Conservation (phyloP, 2,888 invertebrate species). For the Coelopa pilipes region DNA sequence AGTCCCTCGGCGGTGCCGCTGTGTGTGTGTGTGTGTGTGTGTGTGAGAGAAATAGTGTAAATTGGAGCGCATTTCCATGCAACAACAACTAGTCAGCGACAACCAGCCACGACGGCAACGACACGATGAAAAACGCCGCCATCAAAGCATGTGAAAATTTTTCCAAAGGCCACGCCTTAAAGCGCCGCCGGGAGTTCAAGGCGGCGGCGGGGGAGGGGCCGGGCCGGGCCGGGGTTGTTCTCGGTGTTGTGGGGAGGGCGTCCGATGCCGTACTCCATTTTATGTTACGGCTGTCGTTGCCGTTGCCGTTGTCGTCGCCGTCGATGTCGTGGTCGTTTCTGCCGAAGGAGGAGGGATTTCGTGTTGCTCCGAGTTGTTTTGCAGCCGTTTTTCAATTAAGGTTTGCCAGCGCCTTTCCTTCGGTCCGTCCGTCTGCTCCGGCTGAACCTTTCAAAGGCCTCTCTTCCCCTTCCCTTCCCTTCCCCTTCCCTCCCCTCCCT, state of each 20-base stretch:
- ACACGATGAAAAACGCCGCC: no score
- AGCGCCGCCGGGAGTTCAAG: no score
- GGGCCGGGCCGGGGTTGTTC: no score
- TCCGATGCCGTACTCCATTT: no score
- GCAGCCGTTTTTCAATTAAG: neutral
- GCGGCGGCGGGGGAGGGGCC: no score
- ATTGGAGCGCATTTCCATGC: slow-evolving; percentile 34
- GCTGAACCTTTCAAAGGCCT: neutral
- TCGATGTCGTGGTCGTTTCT: no score
- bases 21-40: slow-evolving; percentile 9
- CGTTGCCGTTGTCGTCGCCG: neutral
- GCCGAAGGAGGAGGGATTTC: neutral
- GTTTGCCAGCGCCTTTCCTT: neutral
- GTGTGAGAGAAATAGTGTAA: slow-evolving; percentile 29
- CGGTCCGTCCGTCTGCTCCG: no score
- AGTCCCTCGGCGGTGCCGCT: slow-evolving; percentile 11
- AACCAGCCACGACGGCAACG: neutral
- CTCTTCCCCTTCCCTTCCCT: neutral
- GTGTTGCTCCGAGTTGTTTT: neutral
- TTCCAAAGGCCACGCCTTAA: no score
- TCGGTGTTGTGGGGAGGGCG: no score
- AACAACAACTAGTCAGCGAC: slow-evolving; percentile 4
- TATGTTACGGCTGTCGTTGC: no score
- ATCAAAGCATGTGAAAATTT: no score
- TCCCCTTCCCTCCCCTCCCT: neutral